Base-by-base conservation (phyloP, 2,888 invertebrate species). In the Arenicola marina region DNA sequence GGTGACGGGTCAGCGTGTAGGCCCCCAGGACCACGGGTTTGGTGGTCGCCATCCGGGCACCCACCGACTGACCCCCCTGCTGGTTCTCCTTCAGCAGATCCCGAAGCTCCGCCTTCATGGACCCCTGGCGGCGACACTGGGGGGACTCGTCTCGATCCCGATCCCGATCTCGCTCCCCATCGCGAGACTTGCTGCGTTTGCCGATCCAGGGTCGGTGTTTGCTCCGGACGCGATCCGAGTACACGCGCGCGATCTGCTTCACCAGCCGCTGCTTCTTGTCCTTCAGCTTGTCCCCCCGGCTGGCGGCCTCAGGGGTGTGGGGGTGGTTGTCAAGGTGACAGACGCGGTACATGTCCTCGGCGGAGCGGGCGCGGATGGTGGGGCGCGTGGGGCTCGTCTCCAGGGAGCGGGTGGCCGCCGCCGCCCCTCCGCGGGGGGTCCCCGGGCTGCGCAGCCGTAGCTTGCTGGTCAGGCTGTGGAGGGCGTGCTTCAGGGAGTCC, bases 41-140 rank as follows among this genome's bases (percentile, higher is more conserved):
- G 21, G 18, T 15, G 3, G 45, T 31, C 0, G 94, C 94, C 78
- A 95, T 92, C 68, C 93, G 89, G 45, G 93, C 93, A 0, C 93
- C 93, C 70, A 93, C 87, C 64, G 89, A 88, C 70, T 91, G 90
- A 71, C 92, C 92, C 15, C 92, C 78, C n/a, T 74, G 77, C 24
- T 91, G 82, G 90, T 91, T 84, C 21, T 91, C 82, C 90, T 91
- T 84, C 3, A 79, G 65, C 59, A 58, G 51, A 43, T 46, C 65
- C 26, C 7, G 7, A 11, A 48, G 48, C 24, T 48, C 48, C 48
- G 11, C 24, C 26, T 11, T 24, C 26, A 48, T 24, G 48, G 48
- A 24, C 7, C 7, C 11, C 7, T 48, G 15, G 26, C n/a, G 48
- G 26, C 7, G 7, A 24, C n/a, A 18, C 48, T 38, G 38, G 26